Conservation (phyloP, 37 sponge, comb jelly and placozoan genomes). For the Eunapius fragilis region DNA sequence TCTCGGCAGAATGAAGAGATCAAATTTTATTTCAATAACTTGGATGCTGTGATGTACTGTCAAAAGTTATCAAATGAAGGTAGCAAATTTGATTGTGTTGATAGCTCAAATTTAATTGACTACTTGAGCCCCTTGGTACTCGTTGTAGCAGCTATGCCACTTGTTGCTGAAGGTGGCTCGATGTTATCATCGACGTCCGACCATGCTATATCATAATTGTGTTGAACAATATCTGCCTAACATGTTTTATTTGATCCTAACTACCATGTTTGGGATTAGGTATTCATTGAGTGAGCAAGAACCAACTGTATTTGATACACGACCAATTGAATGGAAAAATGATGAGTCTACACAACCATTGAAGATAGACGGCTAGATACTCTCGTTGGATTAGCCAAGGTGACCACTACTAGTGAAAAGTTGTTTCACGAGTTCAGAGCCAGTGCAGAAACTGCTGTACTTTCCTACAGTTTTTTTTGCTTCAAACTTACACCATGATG, state of each 20-base stretch:
- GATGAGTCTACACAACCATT: neutral
- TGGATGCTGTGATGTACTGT: conserved; percentile 12
- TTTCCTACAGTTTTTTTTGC: neutral
- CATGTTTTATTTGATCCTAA: conserved; percentile 6
- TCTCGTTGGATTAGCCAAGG: neutral
- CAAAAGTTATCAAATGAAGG: neutral
- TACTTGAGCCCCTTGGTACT: neutral
- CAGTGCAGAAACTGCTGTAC: conserved; percentile 26
- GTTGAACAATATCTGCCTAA: neutral
- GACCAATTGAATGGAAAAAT: neutral
- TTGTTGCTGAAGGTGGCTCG: neutral
- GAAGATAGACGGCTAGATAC: neutral
- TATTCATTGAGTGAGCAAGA: neutral
- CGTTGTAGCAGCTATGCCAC: conserved; percentile 7
- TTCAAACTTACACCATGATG: neutral
- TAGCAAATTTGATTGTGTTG: conserved; percentile 1
- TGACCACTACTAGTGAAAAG: neutral
- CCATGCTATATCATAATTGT: neutral
- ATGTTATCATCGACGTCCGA: neutral
- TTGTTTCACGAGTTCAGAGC: neutral
- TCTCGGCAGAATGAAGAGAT: neutral
- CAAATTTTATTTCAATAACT: conserved; percentile 1
- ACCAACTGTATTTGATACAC: neutral
- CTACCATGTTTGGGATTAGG: conserved; percentile 2
- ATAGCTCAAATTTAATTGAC: conserved; percentile 22